Evolutionary conservation across 2,113 vertebrate species (phyloP), one percentile per base, ranked within the genome.

Genomic region (Podarcis muralis): DNA sequence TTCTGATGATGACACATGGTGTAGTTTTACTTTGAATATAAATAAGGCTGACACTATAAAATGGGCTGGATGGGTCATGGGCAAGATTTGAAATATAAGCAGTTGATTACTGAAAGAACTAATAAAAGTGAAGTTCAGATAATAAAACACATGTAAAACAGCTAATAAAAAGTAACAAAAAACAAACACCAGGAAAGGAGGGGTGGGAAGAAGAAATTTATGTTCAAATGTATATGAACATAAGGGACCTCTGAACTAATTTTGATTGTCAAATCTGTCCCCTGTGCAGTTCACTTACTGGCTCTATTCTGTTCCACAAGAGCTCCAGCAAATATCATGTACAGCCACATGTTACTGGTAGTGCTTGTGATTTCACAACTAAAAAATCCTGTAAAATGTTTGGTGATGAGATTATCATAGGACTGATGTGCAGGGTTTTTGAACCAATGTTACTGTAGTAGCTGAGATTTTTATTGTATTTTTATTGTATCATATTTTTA

Each of bases 341-440:
- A n/a, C 48, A 25, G 62, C 75, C 77, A 65, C 1, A 0, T 92
- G 90, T 66, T 92, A 91, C 87, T 30, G 62, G 16, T 22, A 6
- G 18, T 86, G 48, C 86, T 84, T 84, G 69, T 16, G n/a, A 59
- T 27, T 53, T 77, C 48, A 86, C 76, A 90, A 32, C 57, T 84
- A 81, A 74, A 86, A 86, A 77, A 68, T 62, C 81, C 20, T 89
- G 83, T 72, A 81, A 74, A 6, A 22, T 72, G 1, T 2, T 78
- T 66, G 90, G 62, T 12, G 23, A 62, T 76, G 82, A 53, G 82
- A 11, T 4, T 86, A 37, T 86, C 84, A 35, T 48, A 81, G 84
- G 75, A 23, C n/a, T 57, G 80, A 92, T 77, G 30, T 53, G n/a
- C 43, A 87, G 8, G 15, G 83, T 25, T 75, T 87, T 74, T 90